Conservation (phyloP, 2,113 vertebrate species). For the Toxotes jaculatrix region DNA sequence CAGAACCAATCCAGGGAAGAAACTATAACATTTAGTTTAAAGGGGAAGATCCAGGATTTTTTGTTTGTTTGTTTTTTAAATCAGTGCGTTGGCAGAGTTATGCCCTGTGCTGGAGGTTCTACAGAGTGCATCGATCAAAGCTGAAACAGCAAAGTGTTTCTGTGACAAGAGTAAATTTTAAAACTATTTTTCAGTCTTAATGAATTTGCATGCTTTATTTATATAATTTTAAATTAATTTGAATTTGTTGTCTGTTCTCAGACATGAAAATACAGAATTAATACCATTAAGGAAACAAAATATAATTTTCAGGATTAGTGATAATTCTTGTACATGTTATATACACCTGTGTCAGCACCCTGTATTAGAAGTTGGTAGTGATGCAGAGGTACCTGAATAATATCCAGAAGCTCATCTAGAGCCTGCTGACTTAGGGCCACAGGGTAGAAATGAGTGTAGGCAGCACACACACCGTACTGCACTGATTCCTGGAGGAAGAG, state of each 20-base stretch:
- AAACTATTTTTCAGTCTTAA: no score
- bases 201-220: no score
- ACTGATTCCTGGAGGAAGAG: slow-evolving; percentile 80
- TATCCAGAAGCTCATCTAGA: slow-evolving; percentile 66
- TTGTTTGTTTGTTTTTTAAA: no score
- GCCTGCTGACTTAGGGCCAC: slow-evolving; percentile 57
- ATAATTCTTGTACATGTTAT: background rate
- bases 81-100: no score
- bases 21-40: no score
- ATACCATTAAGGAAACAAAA: background rate
- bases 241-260: background rate
- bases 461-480: slow-evolving; percentile 74
- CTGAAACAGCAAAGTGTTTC: background rate
- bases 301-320: background rate
- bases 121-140: no score
- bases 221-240: background rate
- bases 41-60: no score
- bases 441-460: slow-evolving; percentile 79
- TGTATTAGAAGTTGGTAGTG: background rate
- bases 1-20: no score
- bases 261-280: background rate
- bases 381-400: slow-evolving; percentile 59
- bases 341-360: background rate
- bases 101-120: no score
- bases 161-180: background rate